Evolutionary conservation across 1,140 invertebrate genomes (phyloP), one percentile per base, ranked within the genome.

Genomic region (Vanessa tameamea): DNA sequence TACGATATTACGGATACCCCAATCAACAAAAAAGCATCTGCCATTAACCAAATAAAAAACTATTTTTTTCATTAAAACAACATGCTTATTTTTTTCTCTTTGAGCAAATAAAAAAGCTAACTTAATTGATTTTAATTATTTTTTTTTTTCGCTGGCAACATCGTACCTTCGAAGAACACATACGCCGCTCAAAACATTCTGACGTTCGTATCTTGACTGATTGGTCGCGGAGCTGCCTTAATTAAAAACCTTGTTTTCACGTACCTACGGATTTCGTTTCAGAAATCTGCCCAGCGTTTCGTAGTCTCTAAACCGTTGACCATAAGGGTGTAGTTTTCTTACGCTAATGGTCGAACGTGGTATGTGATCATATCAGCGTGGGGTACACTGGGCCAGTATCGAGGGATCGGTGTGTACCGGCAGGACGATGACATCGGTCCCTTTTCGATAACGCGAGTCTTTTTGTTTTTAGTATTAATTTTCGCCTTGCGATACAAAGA

Each of bases 401-500:
- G 78, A 84, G 72, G 82, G 82, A 89, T 89, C 87, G 78, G 82
- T 79, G 67, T 77, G 72, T 71, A 67, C 72, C 73, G 51, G 53
- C 53, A 79, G 87, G 84, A 79, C 88, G 86, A 90, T 89, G 88
- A 90, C 87, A 88, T 85, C 81, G 85, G 76, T 73, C 75, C 81
- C 77, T 84, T 85, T 87, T 89, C 86, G 86, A 89, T 87, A 88
- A 87, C 83, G 80, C 78, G 53, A 23, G 1, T 57, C 78, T 82
- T 84, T 84, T 88, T 83, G 72, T 86, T 88, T 85, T 84, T 76
- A 75, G 84, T 89, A 88, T 89, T 88, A 87, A 84, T 87, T 89
- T 89, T 87, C 84, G 83, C 82, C 75, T 82, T 66, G 83, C 84
- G 86, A 88, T 86, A 86, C 78, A 78, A 78, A 78, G 76, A 76